Base-by-base conservation (phyloP, 1,140 invertebrate genomes). In the Tetragonula clypearis region DNA sequence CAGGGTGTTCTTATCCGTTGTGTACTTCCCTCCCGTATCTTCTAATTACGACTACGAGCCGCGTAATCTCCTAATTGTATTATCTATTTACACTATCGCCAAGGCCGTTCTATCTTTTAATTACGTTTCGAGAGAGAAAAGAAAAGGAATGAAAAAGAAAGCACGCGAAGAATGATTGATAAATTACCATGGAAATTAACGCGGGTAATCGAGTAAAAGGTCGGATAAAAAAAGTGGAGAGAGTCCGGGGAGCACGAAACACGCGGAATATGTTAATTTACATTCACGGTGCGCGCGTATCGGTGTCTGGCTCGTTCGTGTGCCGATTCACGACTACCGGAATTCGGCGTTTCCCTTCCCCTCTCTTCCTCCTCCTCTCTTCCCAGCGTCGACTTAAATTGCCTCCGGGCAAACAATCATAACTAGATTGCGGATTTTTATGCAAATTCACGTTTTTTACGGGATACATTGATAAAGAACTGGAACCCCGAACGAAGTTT, bases 1-100 rank as follows among this genome's bases (percentile, higher is more conserved):
- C 65, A 65, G 71, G 82, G 86, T 80, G 82, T 72, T 2, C 55
- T 41, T 60, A 21, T 56, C 6, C 56, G 26, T 26, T 49, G 53
- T 14, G 41, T 49, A 8, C 41, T 49, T 49, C n/a, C 5, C 35
- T 26, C n/a, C 15, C 19, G n/a, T 26, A 53, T 26, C 15, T 11
- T 12, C 19, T 9, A 17, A 73, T n/a, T 26, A 23, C 21, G 5
- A 23, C 14, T 15, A 26, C 23, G n/a, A 14, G 35, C 35, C 35
- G 41, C 41, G 41, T 49, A 49, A 49, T 49, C 41, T 49, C 41
- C 8, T 49, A 49, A 49, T 49, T 49, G 41, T 8, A 49, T 49
- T 49, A 49, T 49, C 6, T 49, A 49, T 49, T 49, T 49, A 49
- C 41, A 49, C 41, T 0, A 49, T 49, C 41, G 41, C 41, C 41